A percentile compares a stretch with the other conserved stretches of the same genome.
Conservation (phyloP, 2,888 invertebrate genomes). For the Pardosa pseudoannulata region DNA sequence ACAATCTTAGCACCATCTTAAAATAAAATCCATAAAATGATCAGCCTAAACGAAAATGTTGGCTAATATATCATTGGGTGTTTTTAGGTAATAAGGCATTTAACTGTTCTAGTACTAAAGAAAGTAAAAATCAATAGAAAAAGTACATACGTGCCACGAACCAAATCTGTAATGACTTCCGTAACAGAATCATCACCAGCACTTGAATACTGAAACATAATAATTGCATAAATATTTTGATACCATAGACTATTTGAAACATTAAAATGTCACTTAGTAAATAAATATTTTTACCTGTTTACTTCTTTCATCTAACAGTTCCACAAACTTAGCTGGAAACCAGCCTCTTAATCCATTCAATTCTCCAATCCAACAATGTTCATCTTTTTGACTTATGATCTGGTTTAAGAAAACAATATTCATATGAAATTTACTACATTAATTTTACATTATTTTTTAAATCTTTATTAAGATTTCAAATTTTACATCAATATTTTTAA, state of each 20-base stretch:
- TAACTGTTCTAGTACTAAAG: too few species aligned
- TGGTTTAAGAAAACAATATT: conserved; percentile 61
- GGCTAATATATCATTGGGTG: too few species aligned
- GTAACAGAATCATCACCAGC: conserved; percentile 96
- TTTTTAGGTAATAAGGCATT: too few species aligned
- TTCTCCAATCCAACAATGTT: conserved; percentile 99
- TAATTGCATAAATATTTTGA: neutral
- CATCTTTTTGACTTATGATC: conserved; percentile 94
- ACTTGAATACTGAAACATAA: conserved; percentile 82
- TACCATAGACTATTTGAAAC: neutral
- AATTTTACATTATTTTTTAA: too few species aligned
- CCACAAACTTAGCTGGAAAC: conserved; percentile 98
- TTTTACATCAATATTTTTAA: too few species aligned
- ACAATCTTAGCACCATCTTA: too few species aligned
- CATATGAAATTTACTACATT: neutral
- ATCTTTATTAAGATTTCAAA: too few species aligned
- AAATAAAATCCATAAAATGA: too few species aligned
- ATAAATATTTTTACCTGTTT: conserved; percentile 80
- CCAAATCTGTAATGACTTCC: conserved; percentile 96
- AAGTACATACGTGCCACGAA: conserved; percentile 85
- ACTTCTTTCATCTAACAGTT: conserved; percentile 95
- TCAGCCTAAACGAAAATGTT: too few species aligned
- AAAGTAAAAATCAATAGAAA: too few species aligned
- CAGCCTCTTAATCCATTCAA: conserved; percentile 93
- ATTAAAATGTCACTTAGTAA: neutral